A percentile compares a stretch with the other conserved stretches of the same genome.
phyloP scores from a whole-genome alignment of 1,140 invertebrate genomes.

The Mya arenaria region DNA sequence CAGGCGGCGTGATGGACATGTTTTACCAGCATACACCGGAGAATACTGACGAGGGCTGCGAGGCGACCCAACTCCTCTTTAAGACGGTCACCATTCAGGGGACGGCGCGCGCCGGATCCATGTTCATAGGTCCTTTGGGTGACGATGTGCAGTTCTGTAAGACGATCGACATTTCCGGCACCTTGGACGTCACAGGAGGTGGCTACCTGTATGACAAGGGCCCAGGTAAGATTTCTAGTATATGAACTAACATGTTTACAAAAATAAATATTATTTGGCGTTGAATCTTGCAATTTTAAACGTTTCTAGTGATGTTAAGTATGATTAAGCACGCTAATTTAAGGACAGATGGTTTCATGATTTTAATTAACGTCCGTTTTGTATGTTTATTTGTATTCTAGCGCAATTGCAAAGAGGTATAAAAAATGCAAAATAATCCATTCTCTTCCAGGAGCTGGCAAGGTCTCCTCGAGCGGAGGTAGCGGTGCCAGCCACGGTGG shows the following conservation, averaged over 20 bases:
- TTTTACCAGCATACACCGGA: slow-evolving; percentile 51
- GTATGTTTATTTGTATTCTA: background rate
- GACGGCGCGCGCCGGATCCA: slow-evolving; percentile 60
- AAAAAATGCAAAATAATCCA: too few species aligned
- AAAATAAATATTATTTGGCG: background rate
- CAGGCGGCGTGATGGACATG: slow-evolving; percentile 57
- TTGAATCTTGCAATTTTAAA: too few species aligned
- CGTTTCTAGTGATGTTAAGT: too few species aligned
- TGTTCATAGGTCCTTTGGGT: slow-evolving; percentile 41
- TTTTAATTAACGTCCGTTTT: background rate
- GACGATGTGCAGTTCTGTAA: slow-evolving; percentile 24
- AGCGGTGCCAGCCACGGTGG: slow-evolving; percentile 70
- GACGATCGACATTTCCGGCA: slow-evolving; percentile 51
- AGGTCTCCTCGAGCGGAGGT: slow-evolving; percentile 36
- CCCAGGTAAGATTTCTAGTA: slow-evolving; percentile 55
- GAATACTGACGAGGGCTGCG: slow-evolving; percentile 28
- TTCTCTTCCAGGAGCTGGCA: slow-evolving; percentile 62
- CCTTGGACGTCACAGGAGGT: slow-evolving; percentile 59
- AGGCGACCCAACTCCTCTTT: slow-evolving; percentile 18
- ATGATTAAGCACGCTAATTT: too few species aligned
- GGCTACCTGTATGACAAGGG: slow-evolving; percentile 61
- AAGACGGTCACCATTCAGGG: slow-evolving; percentile 51
- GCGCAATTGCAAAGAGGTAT: too few species aligned
- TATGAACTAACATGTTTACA: background rate
- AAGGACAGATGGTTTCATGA: background rate